phyloP scores from a whole-genome alignment of 2,797 vertebrate species.

The Nasua narica region DNA sequence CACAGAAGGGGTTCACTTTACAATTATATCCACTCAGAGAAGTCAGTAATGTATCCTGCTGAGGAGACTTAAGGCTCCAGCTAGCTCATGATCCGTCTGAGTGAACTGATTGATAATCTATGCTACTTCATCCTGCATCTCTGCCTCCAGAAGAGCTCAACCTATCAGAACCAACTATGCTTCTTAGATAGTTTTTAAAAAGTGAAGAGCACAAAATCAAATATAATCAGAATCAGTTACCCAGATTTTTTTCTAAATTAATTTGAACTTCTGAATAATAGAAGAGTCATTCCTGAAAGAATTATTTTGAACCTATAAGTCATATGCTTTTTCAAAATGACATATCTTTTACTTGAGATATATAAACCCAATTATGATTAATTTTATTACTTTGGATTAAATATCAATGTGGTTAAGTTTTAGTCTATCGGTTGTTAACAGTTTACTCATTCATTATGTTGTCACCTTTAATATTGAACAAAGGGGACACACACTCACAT shows the following conservation, averaged over 20 bases:
- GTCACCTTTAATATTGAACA: background rate
- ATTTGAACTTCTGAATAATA: background rate
- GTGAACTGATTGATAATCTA: conserved; percentile 9
- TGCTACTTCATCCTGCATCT: background rate
- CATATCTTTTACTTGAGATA: background rate
- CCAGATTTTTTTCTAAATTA: background rate
- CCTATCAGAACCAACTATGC: background rate
- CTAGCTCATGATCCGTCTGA: background rate
- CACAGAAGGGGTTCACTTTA: conserved; percentile 5
- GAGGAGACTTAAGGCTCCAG: background rate
- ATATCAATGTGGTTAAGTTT: background rate
- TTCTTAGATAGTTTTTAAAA: background rate
- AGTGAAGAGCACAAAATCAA: background rate
- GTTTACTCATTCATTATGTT: background rate
- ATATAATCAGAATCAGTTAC: background rate
- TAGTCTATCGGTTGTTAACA: background rate
- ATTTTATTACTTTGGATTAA: background rate
- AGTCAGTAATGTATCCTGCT: background rate
- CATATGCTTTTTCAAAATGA: background rate
- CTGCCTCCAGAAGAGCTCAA: background rate
- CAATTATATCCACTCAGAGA: conserved; percentile 36
- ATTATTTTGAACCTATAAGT: background rate
- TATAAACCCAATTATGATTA: background rate
- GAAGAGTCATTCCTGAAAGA: background rate
- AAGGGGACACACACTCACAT: background rate